These are phyloP conservation scores for Corella eumyota DNA, from an alignment of 23 tunicate genomes.

Conservation along the genomic window DNA sequence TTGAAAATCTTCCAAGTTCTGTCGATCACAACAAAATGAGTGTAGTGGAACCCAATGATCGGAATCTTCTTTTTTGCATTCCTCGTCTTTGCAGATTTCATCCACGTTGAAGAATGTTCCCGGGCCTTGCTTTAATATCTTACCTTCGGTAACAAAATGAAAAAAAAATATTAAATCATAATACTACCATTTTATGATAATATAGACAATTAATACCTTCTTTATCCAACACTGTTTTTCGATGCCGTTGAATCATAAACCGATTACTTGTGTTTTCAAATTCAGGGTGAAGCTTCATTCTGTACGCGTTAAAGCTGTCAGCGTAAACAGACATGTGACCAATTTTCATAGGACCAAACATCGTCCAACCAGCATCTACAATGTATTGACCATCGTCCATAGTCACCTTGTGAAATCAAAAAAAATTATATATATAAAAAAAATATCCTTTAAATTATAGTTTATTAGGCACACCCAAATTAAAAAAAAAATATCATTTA, in stretches of 20 bases:
- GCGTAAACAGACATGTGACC: not conserved
- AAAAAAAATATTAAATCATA: too few relatives aligned
- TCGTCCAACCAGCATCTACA: not conserved
- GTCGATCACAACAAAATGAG: not conserved
- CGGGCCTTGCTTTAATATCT: not conserved
- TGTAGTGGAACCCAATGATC: not conserved
- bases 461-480: too few relatives aligned
- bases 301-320: not conserved
- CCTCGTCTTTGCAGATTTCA: not conserved
- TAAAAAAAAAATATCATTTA: too few relatives aligned
- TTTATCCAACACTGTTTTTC: not conserved
- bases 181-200: too few relatives aligned
- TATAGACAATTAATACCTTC: not conserved
- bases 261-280: not conserved
- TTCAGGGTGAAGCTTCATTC: not conserved
- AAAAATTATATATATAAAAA: too few relatives aligned
- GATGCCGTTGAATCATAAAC: not conserved
- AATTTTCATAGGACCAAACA: not conserved
- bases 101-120: not conserved
- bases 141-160: not conserved
- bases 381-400: not conserved
- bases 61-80: not conserved
- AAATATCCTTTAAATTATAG: too few relatives aligned
- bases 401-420: too few relatives aligned
- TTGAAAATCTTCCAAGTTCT: not conserved